Evolutionary conservation across 2,797 vertebrate genomes (phyloP).

Genomic region (Halcyon chelicuti): DNA sequence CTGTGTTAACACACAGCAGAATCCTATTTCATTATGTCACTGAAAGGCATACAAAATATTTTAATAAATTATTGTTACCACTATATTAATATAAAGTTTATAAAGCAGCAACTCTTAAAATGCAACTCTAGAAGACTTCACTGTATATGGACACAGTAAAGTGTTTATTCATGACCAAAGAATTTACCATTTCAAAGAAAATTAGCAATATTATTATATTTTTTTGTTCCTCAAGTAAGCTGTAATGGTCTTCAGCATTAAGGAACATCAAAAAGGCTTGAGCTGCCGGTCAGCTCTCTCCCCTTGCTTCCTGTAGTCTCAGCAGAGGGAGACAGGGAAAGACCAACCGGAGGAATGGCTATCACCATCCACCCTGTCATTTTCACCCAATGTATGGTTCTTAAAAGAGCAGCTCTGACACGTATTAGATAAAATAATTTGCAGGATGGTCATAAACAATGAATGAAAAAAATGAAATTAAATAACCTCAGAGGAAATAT

Average conservation of each 20-base stretch:
- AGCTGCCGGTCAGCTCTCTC: neutral
- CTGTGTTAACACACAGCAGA: neutral
- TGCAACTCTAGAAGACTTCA: neutral
- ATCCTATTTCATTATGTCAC: neutral
- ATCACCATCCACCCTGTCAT: neutral
- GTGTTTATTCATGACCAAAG: neutral
- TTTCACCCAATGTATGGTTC: neutral
- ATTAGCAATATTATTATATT: neutral
- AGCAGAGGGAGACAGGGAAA: neutral
- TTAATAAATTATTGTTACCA: neutral
- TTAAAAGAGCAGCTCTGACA: neutral
- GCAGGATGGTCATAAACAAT: neutral
- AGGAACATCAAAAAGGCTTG: neutral
- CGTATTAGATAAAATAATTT: neutral
- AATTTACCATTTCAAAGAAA: neutral
- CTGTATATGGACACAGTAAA: neutral
- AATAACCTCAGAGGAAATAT: neutral
- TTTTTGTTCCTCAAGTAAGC: neutral
- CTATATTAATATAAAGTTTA: neutral
- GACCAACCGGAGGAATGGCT: neutral
- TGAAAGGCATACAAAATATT: neutral
- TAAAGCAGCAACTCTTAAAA: neutral
- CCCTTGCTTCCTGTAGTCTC: neutral
- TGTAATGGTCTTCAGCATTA: neutral
- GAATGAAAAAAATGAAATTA: neutral